Conservation (phyloP, 2,797 vertebrate genomes). For the Dendrocincla tyrannina region DNA sequence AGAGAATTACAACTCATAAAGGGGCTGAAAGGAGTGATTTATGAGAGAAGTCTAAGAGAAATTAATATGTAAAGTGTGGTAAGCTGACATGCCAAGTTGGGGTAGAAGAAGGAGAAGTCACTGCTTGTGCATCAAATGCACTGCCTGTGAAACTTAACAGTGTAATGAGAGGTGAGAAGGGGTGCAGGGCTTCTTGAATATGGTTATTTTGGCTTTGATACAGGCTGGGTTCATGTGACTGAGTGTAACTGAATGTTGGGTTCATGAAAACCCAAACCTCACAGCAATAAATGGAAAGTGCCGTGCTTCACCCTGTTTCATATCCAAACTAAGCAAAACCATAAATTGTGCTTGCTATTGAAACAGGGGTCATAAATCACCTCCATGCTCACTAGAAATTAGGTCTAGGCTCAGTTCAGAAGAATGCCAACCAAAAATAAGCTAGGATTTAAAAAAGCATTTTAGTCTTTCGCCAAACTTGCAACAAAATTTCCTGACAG, state of each 20-base stretch:
- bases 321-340: slow-evolving; percentile 55
- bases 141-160: slow-evolving; percentile 54
- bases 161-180: slow-evolving; percentile 47
- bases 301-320: slow-evolving; percentile 28
- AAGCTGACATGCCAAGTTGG: slow-evolving; percentile 37
- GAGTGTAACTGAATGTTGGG: slow-evolving; percentile 31
- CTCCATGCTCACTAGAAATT: background rate
- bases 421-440: slow-evolving; percentile 47
- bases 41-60: slow-evolving; percentile 2
- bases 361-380: slow-evolving; percentile 37
- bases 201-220: slow-evolving; percentile 59
- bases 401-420: slow-evolving; percentile 19
- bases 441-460: background rate
- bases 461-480: slow-evolving; percentile 4
- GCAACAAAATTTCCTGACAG: background rate
- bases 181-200: slow-evolving; percentile 10
- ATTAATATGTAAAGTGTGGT: slow-evolving; percentile 50
- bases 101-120: slow-evolving; percentile 26
- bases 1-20: background rate
- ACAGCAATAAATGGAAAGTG: slow-evolving; percentile 56
- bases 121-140: slow-evolving; percentile 1
- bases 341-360: slow-evolving; percentile 20
- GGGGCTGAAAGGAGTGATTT: slow-evolving; percentile 48
- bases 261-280: slow-evolving; percentile 57
- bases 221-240: slow-evolving; percentile 32